A percentile compares a stretch with the other conserved stretches of the same genome.
phyloP scores from a whole-genome alignment of 1,140 invertebrate species.

The Eriosoma lanigerum region DNA sequence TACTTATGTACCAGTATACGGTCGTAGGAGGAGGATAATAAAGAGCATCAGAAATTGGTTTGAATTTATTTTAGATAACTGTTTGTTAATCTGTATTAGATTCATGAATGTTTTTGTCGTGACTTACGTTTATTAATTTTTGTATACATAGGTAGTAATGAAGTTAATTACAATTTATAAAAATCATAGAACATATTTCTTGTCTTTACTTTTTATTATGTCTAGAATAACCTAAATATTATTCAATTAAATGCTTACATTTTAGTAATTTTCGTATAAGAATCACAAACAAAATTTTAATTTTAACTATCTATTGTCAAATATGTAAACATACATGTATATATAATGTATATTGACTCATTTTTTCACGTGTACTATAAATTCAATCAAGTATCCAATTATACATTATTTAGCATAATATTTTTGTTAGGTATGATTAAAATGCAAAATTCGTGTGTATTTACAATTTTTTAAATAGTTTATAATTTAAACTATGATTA shows the following conservation, averaged over 20 bases:
- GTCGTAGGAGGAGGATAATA: background rate
- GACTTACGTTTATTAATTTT: no score
- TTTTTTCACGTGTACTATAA: conserved; percentile 13
- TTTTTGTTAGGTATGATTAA: conserved; percentile 20
- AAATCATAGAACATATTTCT: conserved; percentile 4
- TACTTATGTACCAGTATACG: background rate
- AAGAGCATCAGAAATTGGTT: background rate
- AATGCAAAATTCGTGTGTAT: background rate
- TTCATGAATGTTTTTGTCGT: background rate
- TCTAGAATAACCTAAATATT: conserved; percentile 16
- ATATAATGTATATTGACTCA: conserved; percentile 31
- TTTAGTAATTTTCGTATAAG: background rate
- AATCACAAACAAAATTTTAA: conserved; percentile 7
- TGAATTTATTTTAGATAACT: conserved; percentile 25
- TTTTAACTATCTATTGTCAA: conserved; percentile 20
- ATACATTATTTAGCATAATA: conserved; percentile 26
- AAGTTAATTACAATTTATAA: no score
- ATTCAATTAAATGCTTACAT: conserved; percentile 28
- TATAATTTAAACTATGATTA: background rate
- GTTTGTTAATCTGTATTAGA: background rate
- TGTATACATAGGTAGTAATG: no score
- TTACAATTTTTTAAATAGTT: background rate
- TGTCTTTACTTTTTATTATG: conserved; percentile 26
- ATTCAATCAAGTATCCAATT: conserved; percentile 39
- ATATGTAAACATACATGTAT: conserved; percentile 20